Evolutionary conservation across 1,140 invertebrate genomes (phyloP), one percentile per base, ranked within the genome.

Genomic region (Achatina immaculata): DNA sequence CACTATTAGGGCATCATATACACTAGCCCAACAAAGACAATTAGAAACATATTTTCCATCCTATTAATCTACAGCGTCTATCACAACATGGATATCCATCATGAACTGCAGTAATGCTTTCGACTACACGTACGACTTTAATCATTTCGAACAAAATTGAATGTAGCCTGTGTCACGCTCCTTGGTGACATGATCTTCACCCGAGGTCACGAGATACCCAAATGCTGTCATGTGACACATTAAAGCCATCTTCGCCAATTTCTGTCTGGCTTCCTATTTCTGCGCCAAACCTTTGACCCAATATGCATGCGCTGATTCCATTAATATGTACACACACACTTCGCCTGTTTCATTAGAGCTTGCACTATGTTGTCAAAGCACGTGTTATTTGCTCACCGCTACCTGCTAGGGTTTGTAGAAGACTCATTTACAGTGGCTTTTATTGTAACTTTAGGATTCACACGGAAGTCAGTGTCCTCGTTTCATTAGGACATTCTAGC

Each of bases 211-310:
- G 58, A 31, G 58, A 62, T 62, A 62, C 58, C n/a, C 58, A 62
- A 62, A 62, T 62, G 28, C 58, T 28, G 58, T 31, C 58, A 62
- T 31, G n/a, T 62, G 58, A 62, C 31, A 62, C 58, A 28, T 31
- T 31, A 62, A 62, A 62, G 58, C 58, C 58, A 62, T 62, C 58
- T 6, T 16, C 58, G 58, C 28, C n/a, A 62, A 62, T 31, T 62
- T 62, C n/a, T 34, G 58, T 7, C 1, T 4, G 16, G 58, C n/a
- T 34, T 62, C 28, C 1, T 6, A 28, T 62, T 62, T 62, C 58
- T 28, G 6, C 28, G 58, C 14, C 7, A 31, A 28, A 34, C 58
- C n/a, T 28, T 34, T 62, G n/a, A 62, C 58, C 58, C n/a, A 62
- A 28, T 4, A 34, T 31, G 58, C 16, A 62, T 28, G 58, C 7